Evolutionary conservation across 2,797 vertebrate species (phyloP).

Genomic region (Hippocampus kuda): DNA sequence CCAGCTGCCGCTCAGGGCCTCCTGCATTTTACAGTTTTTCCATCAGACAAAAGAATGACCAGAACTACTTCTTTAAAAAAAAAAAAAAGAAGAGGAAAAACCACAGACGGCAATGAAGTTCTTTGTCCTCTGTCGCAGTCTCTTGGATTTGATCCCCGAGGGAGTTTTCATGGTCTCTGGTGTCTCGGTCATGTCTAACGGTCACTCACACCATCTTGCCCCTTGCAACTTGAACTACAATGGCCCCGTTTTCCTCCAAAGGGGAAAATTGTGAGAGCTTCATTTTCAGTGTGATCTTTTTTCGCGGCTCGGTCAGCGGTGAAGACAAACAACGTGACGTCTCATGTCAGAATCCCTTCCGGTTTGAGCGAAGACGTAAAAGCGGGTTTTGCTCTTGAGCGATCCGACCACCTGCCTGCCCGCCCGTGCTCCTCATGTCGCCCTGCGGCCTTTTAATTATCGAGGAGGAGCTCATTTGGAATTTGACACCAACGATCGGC

Average conservation of each 20-base stretch:
- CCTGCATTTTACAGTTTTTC: conserved; percentile 45
- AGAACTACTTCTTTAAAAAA: conserved; percentile 28
- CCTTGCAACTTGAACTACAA: conserved; percentile 25
- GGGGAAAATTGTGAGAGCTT: not conserved
- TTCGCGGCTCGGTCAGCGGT: not conserved
- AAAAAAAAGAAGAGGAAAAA: conserved; percentile 30
- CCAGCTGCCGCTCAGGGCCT: conserved; percentile 61
- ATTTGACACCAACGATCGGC: conserved; percentile 75
- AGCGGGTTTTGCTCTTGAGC: not conserved
- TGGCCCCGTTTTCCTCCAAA: conserved; percentile 8
- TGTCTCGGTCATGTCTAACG: conserved; percentile 44
- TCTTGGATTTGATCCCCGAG: conserved; percentile 33
- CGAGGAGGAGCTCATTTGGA: conserved; percentile 80
- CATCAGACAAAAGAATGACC: conserved; percentile 48
- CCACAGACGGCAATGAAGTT: conserved; percentile 36
- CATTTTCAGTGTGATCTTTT: not conserved
- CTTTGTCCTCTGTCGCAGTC: conserved; percentile 43
- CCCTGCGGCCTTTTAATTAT: conserved; percentile 71
- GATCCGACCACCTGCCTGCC: not conserved
- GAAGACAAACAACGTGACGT: not conserved
- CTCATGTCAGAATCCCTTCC: not conserved
- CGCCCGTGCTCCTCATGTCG: conserved; percentile 54
- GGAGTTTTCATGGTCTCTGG: conserved; percentile 40
- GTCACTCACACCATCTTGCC: conserved; percentile 33
- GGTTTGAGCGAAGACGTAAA: not conserved